phyloP scores from a whole-genome alignment of 2,888 invertebrate species.

The Allacma fusca region DNA sequence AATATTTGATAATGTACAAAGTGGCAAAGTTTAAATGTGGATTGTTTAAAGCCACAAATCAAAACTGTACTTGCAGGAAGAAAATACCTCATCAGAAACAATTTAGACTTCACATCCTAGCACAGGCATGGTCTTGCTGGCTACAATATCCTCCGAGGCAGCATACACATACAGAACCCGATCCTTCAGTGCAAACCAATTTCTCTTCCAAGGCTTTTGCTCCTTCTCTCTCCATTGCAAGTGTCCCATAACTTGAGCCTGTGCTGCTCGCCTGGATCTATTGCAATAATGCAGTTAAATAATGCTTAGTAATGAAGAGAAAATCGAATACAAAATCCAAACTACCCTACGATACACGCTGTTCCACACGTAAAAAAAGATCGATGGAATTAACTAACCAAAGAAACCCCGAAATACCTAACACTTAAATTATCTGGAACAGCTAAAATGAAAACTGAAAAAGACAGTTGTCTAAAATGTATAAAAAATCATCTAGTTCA shows the following conservation, averaged over 20 bases:
- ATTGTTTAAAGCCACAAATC: no score
- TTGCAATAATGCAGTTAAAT: slow-evolving; percentile 58
- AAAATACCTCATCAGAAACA: slow-evolving; percentile 37
- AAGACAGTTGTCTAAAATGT: not conserved
- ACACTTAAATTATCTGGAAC: no score
- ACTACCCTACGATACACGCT: no score
- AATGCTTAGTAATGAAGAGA: no score
- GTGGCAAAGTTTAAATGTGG: no score
- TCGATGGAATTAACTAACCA: no score
- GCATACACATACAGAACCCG: slow-evolving; percentile 67
- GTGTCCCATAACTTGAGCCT: slow-evolving; percentile 69
- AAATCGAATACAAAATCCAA: not conserved
- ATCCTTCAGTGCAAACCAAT: slow-evolving; percentile 70
- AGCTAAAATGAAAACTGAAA: slow-evolving; percentile 6
- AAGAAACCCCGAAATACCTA: no score
- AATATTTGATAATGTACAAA: no score
- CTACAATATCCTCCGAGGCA: slow-evolving; percentile 70
- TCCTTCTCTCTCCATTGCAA: slow-evolving; percentile 64
- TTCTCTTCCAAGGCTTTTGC: slow-evolving; percentile 67
- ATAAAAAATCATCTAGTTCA: no score
- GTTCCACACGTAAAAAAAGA: no score
- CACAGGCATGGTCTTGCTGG: slow-evolving; percentile 67
- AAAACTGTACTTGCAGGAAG: no score
- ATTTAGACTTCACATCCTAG: slow-evolving; percentile 67
- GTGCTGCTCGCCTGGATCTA: slow-evolving; percentile 69